These are phyloP conservation scores for Xerus rutilus DNA, from an alignment of 2,797 vertebrate genomes.

Conservation along the genomic window DNA sequence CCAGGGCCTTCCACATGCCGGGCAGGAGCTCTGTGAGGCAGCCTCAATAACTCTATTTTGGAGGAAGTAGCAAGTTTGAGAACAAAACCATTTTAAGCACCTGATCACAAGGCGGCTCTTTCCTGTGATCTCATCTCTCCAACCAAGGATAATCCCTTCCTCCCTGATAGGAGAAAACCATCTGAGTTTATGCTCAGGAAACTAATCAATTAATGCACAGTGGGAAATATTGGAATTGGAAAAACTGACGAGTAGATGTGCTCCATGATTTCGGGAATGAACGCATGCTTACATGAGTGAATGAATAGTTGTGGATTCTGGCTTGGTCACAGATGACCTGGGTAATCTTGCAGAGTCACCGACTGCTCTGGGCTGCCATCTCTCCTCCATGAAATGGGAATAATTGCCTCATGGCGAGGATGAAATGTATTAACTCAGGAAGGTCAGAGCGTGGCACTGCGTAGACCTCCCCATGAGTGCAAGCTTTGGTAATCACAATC, in stretches of 20 bases:
- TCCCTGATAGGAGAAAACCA: not conserved
- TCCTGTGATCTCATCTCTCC: not conserved
- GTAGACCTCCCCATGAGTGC: not conserved
- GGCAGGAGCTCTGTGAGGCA: no score
- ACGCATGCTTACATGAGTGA: fast-evolving
- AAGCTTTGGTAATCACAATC: fast-evolving
- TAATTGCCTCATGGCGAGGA: not conserved
- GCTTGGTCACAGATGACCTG: not conserved
- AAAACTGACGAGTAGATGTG: not conserved
- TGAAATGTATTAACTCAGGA: not conserved
- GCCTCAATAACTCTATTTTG: not conserved
- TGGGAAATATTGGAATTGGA: not conserved
- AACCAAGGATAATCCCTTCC: not conserved
- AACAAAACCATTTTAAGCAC: not conserved
- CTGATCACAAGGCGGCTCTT: not conserved
- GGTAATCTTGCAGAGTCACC: not conserved
- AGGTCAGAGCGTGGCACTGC: not conserved
- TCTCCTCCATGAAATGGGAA: not conserved
- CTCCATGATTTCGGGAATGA: not conserved
- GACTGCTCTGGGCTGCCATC: not conserved
- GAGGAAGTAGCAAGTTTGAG: not conserved
- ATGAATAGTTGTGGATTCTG: not conserved
- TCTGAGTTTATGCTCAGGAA: not conserved
- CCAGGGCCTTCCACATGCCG: no score
- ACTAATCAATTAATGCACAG: not conserved